Evolutionary conservation across 1,140 invertebrate species (phyloP), one percentile per base, ranked within the genome.

Genomic region (Pseudomyrmex dendroicus): DNA sequence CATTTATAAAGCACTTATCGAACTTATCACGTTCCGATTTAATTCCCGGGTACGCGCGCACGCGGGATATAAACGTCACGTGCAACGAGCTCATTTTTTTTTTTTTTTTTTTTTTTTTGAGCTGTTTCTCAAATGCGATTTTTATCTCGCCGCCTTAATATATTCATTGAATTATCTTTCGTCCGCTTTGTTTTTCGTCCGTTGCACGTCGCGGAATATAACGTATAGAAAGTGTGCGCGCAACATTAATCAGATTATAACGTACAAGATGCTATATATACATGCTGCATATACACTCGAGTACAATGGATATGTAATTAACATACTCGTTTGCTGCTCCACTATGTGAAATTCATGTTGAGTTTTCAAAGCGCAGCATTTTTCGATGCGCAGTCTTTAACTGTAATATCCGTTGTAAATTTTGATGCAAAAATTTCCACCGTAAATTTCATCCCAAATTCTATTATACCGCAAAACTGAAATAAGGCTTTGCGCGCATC

Each of bases 91-190:
- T 59, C 66, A 57, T 67, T 77, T 77, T 46, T 70, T 70, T 57
- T 35, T 35, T 35, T 68, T 68, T 73, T 73, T 73, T 59, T 59
- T 17, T n/a, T 46, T 78, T 64, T 57, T 70, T 80, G n/a, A n/a
- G n/a, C n/a, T n/a, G n/a, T n/a, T n/a, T n/a, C 35, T 80, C 59
- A 80, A 78, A 78, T 70, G 20, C 64, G 52, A 35, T 59, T 80
- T 80, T 80, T 70, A 80, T 44, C 76, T 48, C 44, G 74, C 17
- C 17, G 17, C 56, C 66, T 80, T 80, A 80, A 80, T 72, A 59
- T 72, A 80, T 80, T 80, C 76, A 80, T 80, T 72, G 66, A 80
- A 70, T 80, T 80, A 80, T 80, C 54, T 80, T 80, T 66, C 44
- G 44, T 20, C 22, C 76, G 66, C 56, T 80, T 70, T 72, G 50